phyloP scores from a whole-genome alignment of 2,888 invertebrate genomes.

The Rhamnusium bicolor region DNA sequence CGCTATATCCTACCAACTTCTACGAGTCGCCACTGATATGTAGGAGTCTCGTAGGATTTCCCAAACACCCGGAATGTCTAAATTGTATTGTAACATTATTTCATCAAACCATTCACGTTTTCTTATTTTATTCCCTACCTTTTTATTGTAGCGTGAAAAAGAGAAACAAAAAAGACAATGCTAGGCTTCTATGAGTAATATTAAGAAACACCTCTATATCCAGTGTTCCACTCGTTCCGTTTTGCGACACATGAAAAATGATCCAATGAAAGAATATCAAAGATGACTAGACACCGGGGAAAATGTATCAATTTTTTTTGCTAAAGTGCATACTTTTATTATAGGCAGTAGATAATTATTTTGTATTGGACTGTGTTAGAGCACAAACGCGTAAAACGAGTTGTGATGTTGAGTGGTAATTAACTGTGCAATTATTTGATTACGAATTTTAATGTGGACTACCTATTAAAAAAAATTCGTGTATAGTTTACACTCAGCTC shows the following conservation, averaged over 20 bases:
- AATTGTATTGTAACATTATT: constrained; percentile 37
- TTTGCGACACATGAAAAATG: constrained; percentile 13
- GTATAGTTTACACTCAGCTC: too few relatives aligned
- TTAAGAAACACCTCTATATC: not conserved
- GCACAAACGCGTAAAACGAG: not conserved
- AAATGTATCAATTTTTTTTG: not conserved
- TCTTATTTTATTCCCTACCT: constrained; percentile 20
- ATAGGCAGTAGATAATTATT: not conserved
- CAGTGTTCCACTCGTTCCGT: constrained; percentile 18
- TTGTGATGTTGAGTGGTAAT: not conserved
- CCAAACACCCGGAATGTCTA: constrained; percentile 30
- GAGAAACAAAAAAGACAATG: constrained; percentile 24
- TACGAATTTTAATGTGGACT: not conserved
- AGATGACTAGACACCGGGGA: constrained; percentile 17
- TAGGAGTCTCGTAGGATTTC: constrained; percentile 31
- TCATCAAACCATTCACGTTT: constrained; percentile 28
- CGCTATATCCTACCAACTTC: not conserved
- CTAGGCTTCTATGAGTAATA: not conserved
- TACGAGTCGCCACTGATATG: constrained; percentile 17
- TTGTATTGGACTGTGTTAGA: not conserved
- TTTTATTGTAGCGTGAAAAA: constrained; percentile 10
- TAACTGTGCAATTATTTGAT: not conserved
- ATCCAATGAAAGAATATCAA: constrained; percentile 17
- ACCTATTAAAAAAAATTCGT: too few relatives aligned
- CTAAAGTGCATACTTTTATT: too few relatives aligned